phyloP scores from a whole-genome alignment of 1,140 invertebrate genomes.

The Scylla paramamosain region DNA sequence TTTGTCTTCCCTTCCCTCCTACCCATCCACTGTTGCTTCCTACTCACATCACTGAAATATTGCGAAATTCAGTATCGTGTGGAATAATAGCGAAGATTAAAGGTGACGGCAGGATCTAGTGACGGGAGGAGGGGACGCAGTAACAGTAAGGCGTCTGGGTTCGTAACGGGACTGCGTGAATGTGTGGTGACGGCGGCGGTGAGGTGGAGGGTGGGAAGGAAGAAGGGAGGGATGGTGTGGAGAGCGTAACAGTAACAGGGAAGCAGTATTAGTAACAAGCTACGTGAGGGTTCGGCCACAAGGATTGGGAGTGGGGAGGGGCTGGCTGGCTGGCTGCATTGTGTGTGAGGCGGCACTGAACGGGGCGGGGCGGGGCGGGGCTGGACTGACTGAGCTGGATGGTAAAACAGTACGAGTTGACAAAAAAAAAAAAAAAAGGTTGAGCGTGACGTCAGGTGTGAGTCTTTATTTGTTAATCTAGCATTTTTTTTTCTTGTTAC shows the following conservation, averaged over 20 bases:
- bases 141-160: not conserved
- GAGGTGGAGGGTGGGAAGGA: no score
- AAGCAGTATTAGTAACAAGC: slow-evolving; percentile 1
- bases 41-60: not conserved
- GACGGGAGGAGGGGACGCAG: not conserved
- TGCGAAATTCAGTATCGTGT: not conserved
- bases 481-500: no score
- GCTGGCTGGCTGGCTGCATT: no score
- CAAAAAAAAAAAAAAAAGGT: no score
- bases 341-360: not conserved
- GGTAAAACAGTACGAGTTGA: not conserved
- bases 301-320: no score
- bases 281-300: not conserved
- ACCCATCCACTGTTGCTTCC: not conserved
- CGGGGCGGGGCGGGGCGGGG: not conserved
- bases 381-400: not conserved
- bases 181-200: not conserved
- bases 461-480: no score
- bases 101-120: not conserved
- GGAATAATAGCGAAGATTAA: not conserved
- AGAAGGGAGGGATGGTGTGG: not conserved
- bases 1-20: slow-evolving; percentile 8
- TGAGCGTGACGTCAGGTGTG: no score
- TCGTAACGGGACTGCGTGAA: not conserved
- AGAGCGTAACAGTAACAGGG: slow-evolving; percentile 5